Evolutionary conservation across 2,888 invertebrate genomes (phyloP), one percentile per base, ranked within the genome.

Genomic region (Meta bourneti): DNA sequence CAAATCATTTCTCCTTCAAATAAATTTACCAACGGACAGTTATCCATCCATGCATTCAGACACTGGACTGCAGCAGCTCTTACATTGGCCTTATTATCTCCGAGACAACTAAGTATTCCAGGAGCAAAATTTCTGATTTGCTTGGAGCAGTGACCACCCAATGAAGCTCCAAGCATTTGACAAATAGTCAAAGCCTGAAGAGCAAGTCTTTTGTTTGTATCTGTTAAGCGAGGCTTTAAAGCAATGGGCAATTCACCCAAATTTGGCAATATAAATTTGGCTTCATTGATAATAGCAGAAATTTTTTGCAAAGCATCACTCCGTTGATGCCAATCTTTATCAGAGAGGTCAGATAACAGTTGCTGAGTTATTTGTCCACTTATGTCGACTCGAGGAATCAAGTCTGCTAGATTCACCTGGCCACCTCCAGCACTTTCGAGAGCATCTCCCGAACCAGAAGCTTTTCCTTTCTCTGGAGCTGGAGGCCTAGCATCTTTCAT

Each of bases 201-300:
- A 0, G 98, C 98, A 93, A 99, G 96, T 95, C 98, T 98, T 49
- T 98, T 98, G 95, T 99, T 99, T 79, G 98, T 98, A 94, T 99
- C 99, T 0, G 97, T 95, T 19, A 99, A 95, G 0, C 99, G 96
- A 0, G 96, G 96, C 0, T 97, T 96, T 13, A 99, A 95, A 0
- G 97, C 97, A 85, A 97, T 96, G 0, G 98, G 97, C 70, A 98
- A 95, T 94, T 98, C 98, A 0, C 98, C 98, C 72, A 99, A 96
- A 19, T 97, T 96, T 0, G 97, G 95, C 94, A 97, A 98, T 93
- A 99, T 97, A 9, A 97, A 96, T 93, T 97, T 97, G 0, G 97
- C 97, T 85, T 97, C 97, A 20, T 95, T 96, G 69, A 98, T 95
- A 74, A 98, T 96, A 0, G 96, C 96, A 89, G 96, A 96, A 19